These are phyloP conservation scores for Hyla sarda DNA, from an alignment of 2,113 vertebrate species.

Conservation along the genomic window DNA sequence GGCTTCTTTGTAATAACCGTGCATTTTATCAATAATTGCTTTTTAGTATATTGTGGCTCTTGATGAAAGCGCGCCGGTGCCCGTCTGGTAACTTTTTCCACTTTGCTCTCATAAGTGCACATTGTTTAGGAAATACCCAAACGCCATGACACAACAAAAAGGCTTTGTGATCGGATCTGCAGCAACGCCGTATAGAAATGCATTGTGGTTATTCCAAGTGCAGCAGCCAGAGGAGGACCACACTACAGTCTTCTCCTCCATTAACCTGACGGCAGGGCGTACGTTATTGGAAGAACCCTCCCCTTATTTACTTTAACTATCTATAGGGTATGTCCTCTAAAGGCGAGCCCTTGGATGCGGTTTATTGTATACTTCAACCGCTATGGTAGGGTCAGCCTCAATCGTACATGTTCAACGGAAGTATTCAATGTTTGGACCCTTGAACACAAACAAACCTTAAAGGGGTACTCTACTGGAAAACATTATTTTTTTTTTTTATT, in stretches of 20 bases:
- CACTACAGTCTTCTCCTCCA: neutral
- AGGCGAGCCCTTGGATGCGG: no score
- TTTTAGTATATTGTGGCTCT: neutral
- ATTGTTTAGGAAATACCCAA: constrained; percentile 31
- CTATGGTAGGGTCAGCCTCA: no score
- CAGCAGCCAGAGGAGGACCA: neutral
- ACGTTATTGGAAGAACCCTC: no score
- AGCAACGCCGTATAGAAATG: constrained; percentile 2
- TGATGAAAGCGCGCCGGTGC: neutral
- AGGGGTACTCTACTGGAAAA: no score
- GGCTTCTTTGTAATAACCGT: neutral
- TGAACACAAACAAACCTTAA: no score
- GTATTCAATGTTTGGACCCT: no score
- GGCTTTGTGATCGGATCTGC: neutral
- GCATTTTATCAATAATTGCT: neutral
- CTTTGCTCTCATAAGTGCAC: constrained; percentile 11
- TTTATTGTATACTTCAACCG: no score
- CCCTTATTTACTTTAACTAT: no score
- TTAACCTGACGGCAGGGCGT: neutral
- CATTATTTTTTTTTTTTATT: no score
- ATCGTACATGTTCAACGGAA: no score
- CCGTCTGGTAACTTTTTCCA: constrained; percentile 10
- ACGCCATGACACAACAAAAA: constrained; percentile 19
- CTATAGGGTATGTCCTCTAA: no score
- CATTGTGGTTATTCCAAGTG: neutral